These are phyloP conservation scores for Pristionchus japonicus DNA, from an alignment of 2,888 invertebrate species.

Conservation along the genomic window DNA sequence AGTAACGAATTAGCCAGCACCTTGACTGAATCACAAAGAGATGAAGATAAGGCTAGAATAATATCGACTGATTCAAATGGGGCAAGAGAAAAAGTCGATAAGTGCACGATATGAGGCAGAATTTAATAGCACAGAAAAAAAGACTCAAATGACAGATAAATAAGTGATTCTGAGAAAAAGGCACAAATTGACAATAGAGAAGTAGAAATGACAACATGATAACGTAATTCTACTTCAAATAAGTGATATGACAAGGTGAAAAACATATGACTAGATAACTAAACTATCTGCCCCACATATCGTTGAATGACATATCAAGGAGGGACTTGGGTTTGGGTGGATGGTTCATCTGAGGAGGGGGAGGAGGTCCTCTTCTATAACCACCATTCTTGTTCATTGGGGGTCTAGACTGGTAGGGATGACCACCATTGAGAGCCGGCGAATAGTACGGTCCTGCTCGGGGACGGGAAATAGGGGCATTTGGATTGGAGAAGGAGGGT, in stretches of 20 bases:
- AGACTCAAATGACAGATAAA: too few relatives aligned
- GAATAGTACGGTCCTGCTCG: background rate
- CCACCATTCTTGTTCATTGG: background rate
- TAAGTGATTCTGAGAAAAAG: too few relatives aligned
- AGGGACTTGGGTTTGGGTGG: slow-evolving; percentile 21
- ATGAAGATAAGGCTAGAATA: too few relatives aligned
- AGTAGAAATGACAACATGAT: background rate
- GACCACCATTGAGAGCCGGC: background rate
- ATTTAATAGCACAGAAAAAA: background rate
- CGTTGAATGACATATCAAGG: background rate
- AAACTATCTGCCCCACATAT: background rate
- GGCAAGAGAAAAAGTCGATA: background rate
- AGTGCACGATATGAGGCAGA: background rate
- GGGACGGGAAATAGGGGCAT: background rate
- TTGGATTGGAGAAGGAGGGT: too few relatives aligned
- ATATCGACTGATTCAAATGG: background rate
- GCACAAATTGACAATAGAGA: background rate
- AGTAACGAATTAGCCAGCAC: background rate
- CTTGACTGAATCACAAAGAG: background rate
- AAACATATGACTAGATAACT: background rate
- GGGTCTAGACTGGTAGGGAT: background rate
- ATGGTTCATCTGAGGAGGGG: background rate
- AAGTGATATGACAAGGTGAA: background rate
- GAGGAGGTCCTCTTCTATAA: background rate
- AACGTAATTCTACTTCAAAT: background rate